Evolutionary conservation across 2,797 vertebrate species (phyloP).

Genomic region (Columba guinea): DNA sequence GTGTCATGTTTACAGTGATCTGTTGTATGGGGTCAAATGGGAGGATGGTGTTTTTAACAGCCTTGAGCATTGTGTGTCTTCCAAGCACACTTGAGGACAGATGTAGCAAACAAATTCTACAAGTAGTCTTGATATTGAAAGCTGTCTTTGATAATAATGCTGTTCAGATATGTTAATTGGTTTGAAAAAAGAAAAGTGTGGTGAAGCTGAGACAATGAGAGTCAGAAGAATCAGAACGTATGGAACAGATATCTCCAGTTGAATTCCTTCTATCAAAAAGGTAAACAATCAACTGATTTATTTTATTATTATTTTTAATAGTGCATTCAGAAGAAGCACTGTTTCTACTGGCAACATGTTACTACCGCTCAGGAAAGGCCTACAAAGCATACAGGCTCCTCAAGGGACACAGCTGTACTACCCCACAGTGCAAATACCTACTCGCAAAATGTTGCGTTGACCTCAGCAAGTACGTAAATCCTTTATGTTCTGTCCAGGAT

Average conservation of each 20-base stretch:
- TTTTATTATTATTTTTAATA: conserved; percentile 28
- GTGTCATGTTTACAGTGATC: background rate
- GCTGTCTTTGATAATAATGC: background rate
- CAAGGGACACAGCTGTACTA: conserved; percentile 96
- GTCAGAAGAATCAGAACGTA: background rate
- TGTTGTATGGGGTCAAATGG: background rate
- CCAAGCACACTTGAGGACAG: background rate
- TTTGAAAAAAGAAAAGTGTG: background rate
- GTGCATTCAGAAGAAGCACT: conserved; percentile 94
- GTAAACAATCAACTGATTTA: background rate
- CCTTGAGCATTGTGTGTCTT: background rate
- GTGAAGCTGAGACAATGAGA: background rate
- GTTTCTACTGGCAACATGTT: conserved; percentile 96
- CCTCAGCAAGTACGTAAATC: conserved; percentile 91
- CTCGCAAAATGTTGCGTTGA: conserved; percentile 97
- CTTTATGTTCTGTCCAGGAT: background rate
- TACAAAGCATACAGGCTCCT: conserved; percentile 97
- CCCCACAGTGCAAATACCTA: conserved; percentile 96
- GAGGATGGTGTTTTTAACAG: background rate
- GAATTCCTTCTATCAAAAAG: background rate
- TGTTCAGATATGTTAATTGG: background rate
- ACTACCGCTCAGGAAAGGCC: conserved; percentile 97
- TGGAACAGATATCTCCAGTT: background rate
- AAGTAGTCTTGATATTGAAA: background rate
- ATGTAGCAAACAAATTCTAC: background rate